Evolutionary conservation across 2,888 invertebrate genomes (phyloP), one percentile per base, ranked within the genome.

Genomic region (Oxycera nigricornis): DNA sequence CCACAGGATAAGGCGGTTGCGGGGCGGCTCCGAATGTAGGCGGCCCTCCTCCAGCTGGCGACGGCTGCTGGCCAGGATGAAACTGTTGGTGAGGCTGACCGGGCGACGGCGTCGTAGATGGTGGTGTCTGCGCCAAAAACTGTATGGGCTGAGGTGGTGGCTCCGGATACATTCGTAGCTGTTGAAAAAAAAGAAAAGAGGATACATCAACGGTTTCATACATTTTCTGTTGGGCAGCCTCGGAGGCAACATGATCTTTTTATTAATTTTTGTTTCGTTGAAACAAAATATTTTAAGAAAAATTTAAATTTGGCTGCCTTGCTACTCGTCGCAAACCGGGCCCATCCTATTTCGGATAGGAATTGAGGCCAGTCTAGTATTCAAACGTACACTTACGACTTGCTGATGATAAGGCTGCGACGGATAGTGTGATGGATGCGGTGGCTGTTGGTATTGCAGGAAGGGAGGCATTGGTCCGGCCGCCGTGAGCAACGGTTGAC

Each of bases 401-500:
- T 86, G 87, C 73, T 86, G 85, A 79, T 86, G 85, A 79, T 86
- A 86, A 72, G 84, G 81, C 74, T 87, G 87, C 72, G 84, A 81
- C 79, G 81, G 84, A 87, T 81, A 89, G 82, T 82, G 88, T 84
- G 78, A 85, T 83, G 85, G 88, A 86, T 84, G 86, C 80, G 82
- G 85, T 77, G 90, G 87, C 83, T 90, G 90, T 80, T 89, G 89
- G 86, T 90, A 89, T 78, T 89, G 89, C 82, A 90, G 87, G 83
- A 88, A 89, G 79, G 88, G 91, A 82, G 17, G 6, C 11, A 90
- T 92, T 82, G 94, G 87, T 11, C 94, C 93, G 22, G 91, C 92
- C 24, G 94, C 92, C 50, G 95, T 6, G 80, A 95, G 85, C 75
- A 96, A 87, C 2, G 95, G 95, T 84, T 94, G 95, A 0, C 95